Evolutionary conservation across 2,888 invertebrate species (phyloP), one percentile per base, ranked within the genome.

Genomic region (Atethmia centrago): DNA sequence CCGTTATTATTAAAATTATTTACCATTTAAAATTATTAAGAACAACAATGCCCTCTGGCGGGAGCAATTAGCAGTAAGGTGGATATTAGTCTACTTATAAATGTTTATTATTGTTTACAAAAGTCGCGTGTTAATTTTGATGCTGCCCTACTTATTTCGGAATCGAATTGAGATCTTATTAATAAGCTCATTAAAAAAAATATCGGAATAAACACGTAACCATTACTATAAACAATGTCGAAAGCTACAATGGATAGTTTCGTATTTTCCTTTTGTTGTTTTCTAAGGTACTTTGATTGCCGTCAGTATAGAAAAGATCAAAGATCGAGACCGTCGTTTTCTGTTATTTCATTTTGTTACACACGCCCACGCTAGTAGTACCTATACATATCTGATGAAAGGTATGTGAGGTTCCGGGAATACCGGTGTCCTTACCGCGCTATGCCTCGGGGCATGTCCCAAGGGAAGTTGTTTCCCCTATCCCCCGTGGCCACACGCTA

Each of bases 51-150:
- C n/a, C n/a, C n/a, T n/a, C n/a, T n/a, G n/a, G n/a, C n/a, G n/a
- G n/a, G n/a, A n/a, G n/a, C n/a, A n/a, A n/a, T n/a, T n/a, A n/a
- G n/a, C n/a, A n/a, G n/a, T n/a, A n/a, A n/a, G n/a, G n/a, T n/a
- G n/a, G n/a, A n/a, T n/a, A n/a, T n/a, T 70, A 56, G n/a, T 58
- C 12, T 9, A 16, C 28, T n/a, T n/a, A n/a, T n/a, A n/a, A 71
- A 58, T 71, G n/a, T 58, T 49, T 72, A 40, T 49, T 67, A 7
- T 31, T 58, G 40, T 71, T n/a, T 47, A 49, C 47, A 19, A 9
- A 58, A 31, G 1, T 25, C 14, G 1, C 28, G 2, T 72, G 49
- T 72, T 72, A 59, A 16, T 71, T 72, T 72, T 19, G n/a, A 40
- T 28, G n/a, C 31, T 49, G 58, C 5, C 49, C 49, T 16, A 40